Base-by-base conservation (phyloP, 2,888 invertebrate species). In the Sinohyriopsis cumingii region DNA sequence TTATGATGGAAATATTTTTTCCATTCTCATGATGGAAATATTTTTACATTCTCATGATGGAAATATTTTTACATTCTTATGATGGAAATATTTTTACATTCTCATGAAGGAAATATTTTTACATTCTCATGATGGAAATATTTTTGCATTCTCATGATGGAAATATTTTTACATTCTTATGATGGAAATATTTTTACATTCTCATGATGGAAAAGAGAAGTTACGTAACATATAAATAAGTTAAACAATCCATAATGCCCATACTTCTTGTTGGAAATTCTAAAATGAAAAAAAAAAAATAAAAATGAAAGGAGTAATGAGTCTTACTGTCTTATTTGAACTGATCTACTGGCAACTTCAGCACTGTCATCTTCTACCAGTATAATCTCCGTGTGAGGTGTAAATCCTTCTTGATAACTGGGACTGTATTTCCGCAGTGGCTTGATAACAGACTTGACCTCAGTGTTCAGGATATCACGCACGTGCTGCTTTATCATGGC, bases 321-420 rank as follows among this genome's bases (percentile, higher is more conserved):
- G 18, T 76, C 84, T 76, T 70, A 84, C 86, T 81, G 82, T 71
- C 67, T 77, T 3, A 73, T 65, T 62, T 81, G 77, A 24, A 73
- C 72, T 45, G 72, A 74, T 19, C 77, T 70, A 65, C 78, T 83
- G 25, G 75, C 71, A 5, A 76, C 67, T 56, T 86, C 84, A 56
- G 73, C 72, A 4, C 71, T 76, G 68, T 82, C 82, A 70, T 86
- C 86, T 67, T 88, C 88, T 65, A 86, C 88, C 53, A 89, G 73
- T 12, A 89, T 83, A 59, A 89, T 89, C 78, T 88, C 88, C 54
- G 87, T 86, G 76, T 87, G 87, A 0, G 88, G 87, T 3, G 80
- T 82, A 28, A 63, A 45, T 24, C 24, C 22, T 60, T 75, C 77
- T 65, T 76, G 75, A 67, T 82, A 82, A 24, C 78, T 75, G 0